Conservation (phyloP, 92 coral and sea anemone genomes). For the Zoanthus sansibaricus region DNA sequence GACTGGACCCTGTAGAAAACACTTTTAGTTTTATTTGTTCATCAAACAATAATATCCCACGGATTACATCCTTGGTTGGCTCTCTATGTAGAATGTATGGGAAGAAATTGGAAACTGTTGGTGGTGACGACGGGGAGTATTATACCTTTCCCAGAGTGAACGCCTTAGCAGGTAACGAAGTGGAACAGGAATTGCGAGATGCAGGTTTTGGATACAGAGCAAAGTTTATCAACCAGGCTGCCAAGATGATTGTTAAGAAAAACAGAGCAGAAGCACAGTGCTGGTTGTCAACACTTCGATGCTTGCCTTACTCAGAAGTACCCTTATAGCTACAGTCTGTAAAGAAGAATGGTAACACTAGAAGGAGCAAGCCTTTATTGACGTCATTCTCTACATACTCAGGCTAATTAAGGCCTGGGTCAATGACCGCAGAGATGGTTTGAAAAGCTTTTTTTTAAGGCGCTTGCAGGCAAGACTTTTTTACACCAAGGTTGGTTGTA, state of each 20-base stretch:
- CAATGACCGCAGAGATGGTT: too few species aligned
- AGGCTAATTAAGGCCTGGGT: too few species aligned
- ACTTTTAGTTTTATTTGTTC: slow-evolving; percentile 96
- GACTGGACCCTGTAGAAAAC: slow-evolving; percentile 94
- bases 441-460: too few species aligned
- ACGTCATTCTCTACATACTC: too few species aligned
- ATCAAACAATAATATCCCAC: slow-evolving; percentile 91
- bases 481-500: too few species aligned
- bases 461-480: too few species aligned
- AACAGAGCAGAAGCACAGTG: slow-evolving; percentile 30
- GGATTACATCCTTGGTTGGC: slow-evolving; percentile 90
- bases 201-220: slow-evolving; percentile 99
- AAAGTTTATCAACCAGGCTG: slow-evolving; percentile 81
- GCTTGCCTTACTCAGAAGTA: slow-evolving; percentile 77
- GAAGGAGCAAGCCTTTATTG: too few species aligned
- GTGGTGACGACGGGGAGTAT: slow-evolving; percentile 69
- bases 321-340: too few species aligned
- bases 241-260: slow-evolving; percentile 70
- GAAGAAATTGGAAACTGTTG: slow-evolving; percentile 55
- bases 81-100: slow-evolving; percentile 87
- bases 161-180: slow-evolving; percentile 65
- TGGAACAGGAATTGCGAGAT: slow-evolving; percentile 78
- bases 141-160: slow-evolving; percentile 75
- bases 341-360: too few species aligned
- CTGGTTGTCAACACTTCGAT: slow-evolving; percentile 85